These are phyloP conservation scores for Equus przewalskii DNA, from an alignment of 2,113 vertebrate genomes.

Conservation along the genomic window DNA sequence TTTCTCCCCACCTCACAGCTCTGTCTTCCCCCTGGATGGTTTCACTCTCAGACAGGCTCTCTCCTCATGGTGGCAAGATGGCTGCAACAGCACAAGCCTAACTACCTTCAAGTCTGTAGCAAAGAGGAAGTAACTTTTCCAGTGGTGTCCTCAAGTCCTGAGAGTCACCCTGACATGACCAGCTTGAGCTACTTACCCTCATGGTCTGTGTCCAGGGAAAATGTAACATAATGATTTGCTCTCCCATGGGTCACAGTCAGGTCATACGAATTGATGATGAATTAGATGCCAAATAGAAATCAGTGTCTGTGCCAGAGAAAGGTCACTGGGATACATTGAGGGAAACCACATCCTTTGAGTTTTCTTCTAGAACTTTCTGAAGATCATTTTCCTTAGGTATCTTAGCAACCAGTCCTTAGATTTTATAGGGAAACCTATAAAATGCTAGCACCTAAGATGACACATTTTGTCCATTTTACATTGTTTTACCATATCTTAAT, in stretches of 20 bases:
- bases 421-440: slow-evolving; percentile 3
- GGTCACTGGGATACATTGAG: neutral
- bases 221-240: neutral
- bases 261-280: neutral
- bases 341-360: neutral
- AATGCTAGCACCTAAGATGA: neutral
- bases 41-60: neutral
- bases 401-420: neutral
- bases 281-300: neutral
- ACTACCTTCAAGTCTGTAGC: neutral
- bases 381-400: neutral
- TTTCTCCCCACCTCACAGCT: neutral
- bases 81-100: neutral
- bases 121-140: neutral
- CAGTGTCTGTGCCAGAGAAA: neutral
- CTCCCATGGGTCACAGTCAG: neutral
- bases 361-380: neutral
- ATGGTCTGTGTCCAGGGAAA: neutral
- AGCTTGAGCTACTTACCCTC: neutral
- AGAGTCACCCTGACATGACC: neutral
- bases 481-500: neutral
- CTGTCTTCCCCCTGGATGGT: neutral
- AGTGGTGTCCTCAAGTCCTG: neutral
- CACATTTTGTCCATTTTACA: neutral
- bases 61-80: neutral